Conservation (phyloP, 2,888 invertebrate genomes). For the Watsonalla binaria region DNA sequence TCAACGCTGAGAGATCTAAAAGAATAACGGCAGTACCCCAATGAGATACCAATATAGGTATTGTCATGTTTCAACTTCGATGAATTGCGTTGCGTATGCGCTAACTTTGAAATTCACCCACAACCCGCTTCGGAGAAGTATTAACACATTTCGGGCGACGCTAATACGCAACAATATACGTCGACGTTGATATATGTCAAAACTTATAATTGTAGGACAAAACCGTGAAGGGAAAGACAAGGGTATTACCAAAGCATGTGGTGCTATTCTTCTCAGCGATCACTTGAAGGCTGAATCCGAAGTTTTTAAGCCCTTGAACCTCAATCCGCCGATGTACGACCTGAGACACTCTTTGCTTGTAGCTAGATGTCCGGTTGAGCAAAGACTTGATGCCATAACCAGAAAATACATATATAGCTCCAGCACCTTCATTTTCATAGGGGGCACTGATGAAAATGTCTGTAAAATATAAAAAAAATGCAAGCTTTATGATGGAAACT, state of each 20-base stretch:
- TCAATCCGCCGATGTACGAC: constrained; percentile 34
- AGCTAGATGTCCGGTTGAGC: constrained; percentile 6
- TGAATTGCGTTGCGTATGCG: too few species aligned
- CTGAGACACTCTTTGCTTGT: constrained; percentile 22
- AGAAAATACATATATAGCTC: constrained; percentile 50
- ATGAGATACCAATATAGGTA: too few species aligned
- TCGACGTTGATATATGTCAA: too few species aligned
- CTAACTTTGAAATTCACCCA: too few species aligned
- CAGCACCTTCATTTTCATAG: constrained; percentile 39
- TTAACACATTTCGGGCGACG: too few species aligned
- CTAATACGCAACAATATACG: too few species aligned
- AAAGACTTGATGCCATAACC: constrained; percentile 37
- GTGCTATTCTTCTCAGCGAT: constrained; percentile 40
- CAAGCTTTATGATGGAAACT: too few species aligned
- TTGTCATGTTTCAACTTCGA: too few species aligned
- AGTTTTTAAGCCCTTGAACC: constrained; percentile 14
- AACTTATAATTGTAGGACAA: too few species aligned
- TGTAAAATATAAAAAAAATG: constrained; percentile 23
- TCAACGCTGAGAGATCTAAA: too few species aligned
- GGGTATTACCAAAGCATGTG: constrained; percentile 44
- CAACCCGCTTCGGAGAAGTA: too few species aligned
- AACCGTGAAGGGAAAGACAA: neutral
- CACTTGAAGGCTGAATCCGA: constrained; percentile 50
- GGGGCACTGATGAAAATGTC: constrained; percentile 61
- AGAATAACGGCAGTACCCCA: too few species aligned